Percentiles rank a stretch among this genome's conserved stretches.
Conservation (phyloP, 2,113 vertebrate genomes). For the Silurus meridionalis region DNA sequence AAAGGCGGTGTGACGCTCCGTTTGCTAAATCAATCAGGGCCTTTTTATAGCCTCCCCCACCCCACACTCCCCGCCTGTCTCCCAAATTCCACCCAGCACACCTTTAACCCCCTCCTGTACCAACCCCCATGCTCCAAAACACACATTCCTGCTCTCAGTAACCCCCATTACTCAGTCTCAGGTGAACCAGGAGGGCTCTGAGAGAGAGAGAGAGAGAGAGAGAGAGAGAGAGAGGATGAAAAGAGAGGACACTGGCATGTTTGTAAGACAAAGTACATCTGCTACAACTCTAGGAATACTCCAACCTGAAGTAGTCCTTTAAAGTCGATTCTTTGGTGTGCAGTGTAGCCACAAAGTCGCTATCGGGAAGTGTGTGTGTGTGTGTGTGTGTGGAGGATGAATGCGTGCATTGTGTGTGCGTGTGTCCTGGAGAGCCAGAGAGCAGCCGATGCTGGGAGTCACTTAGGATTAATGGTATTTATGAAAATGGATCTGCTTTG, state of each 20-base stretch:
- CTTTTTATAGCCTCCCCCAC: constrained; percentile 67
- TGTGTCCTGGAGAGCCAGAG: constrained; percentile 52
- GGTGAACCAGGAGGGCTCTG: not conserved
- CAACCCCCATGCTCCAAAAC: constrained; percentile 25
- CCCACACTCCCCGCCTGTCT: constrained; percentile 26
- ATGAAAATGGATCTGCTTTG: constrained; percentile 70
- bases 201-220: not conserved
- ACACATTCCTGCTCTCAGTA: constrained; percentile 60
- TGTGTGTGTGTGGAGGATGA: constrained; percentile 19
- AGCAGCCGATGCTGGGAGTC: constrained; percentile 47
- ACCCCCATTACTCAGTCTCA: constrained; percentile 55
- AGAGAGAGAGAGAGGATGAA: not conserved
- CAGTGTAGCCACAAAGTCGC: not conserved
- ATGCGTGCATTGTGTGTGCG: constrained; percentile 22
- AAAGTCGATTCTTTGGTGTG: not conserved
- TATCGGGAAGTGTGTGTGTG: not conserved
- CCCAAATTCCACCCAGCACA: constrained; percentile 64
- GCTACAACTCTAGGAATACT: not conserved
- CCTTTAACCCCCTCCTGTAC: constrained; percentile 57
- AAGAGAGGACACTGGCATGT: not conserved
- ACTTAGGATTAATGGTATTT: constrained; percentile 72
- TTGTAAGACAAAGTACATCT: not conserved
- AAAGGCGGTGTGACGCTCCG: constrained; percentile 67
- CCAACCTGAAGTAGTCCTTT: not conserved
- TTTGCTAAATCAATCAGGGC: constrained; percentile 80